Evolutionary conservation across 2,113 vertebrate species (phyloP), one percentile per base, ranked within the genome.

Genomic region (Calyptomena viridis): DNA sequence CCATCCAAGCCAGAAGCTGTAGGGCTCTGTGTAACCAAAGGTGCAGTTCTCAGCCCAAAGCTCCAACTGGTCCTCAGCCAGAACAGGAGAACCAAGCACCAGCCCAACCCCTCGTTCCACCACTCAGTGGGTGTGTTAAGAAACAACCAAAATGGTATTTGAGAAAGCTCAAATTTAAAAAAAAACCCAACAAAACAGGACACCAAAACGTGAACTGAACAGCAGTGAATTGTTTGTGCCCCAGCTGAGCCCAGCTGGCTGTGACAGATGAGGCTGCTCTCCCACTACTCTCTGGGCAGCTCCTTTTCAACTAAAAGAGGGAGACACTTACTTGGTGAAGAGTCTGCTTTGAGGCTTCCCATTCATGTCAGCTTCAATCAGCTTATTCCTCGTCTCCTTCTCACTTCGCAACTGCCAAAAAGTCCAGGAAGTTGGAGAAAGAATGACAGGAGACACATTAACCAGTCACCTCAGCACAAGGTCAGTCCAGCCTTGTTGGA

Each of bases 351-450:
- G 98, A 88, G 98, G 84, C 76, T 96, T 98, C 75, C 96, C 97
- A 14, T 98, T 98, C 93, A 98, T 94, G 86, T 97, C 98, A 12
- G 98, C 97, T 88, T 98, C 98, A 67, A 98, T 98, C n/a, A 98
- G 95, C 72, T 98, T 98, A 74, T 98, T 97, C 89, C 95, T 97
- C 3, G 95, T 98, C 95, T 98, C 98, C 83, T 97, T 98, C 92
- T 98, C 98, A 92, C 97, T 98, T 78, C 97, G 95, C 86, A 98
- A 92, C 98, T 98, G 90, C 39, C 33, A 35, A 63, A 60, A 93
- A 71, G 33, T 49, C 28, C 93, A 30, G 56, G 68, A 33, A 86
- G 47, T 46, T 13, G 87, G 59, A 75, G 82, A 39, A 33, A 74
- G 53, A 94, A 92, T 23, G n/a, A 74, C 71, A 30, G 85, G 15